Conservation (phyloP, 1,140 invertebrate genomes). For the Wiebesia pumilae region DNA sequence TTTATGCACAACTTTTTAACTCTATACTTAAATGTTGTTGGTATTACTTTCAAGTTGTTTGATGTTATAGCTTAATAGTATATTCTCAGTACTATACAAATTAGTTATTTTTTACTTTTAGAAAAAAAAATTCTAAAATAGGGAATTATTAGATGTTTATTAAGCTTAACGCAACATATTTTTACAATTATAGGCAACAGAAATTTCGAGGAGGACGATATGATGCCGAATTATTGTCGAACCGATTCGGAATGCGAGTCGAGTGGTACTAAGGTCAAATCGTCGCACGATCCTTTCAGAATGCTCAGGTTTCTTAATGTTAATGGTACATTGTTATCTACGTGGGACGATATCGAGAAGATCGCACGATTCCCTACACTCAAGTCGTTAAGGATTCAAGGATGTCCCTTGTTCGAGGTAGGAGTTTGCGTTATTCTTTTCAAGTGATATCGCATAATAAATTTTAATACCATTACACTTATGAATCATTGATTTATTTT, state of each 20-base stretch:
- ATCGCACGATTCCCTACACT: constrained; percentile 87
- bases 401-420: constrained; percentile 73
- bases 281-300: constrained; percentile 79
- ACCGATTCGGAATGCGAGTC: constrained; percentile 75
- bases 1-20: neutral
- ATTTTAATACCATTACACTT: neutral
- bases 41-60: neutral
- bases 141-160: no score
- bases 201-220: constrained; percentile 62
- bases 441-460: neutral
- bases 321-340: constrained; percentile 86
- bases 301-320: constrained; percentile 87
- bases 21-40: neutral
- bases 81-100: no score
- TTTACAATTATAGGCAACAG: constrained; percentile 52
- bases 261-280: constrained; percentile 62
- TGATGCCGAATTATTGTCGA: constrained; percentile 60
- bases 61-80: no score
- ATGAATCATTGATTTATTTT: neutral
- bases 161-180: neutral
- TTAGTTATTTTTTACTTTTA: no score
- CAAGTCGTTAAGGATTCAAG: constrained; percentile 88
- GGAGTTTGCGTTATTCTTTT: neutral
- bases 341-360: constrained; percentile 91
- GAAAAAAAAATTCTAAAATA: no score